Conservation (phyloP, 2,113 vertebrate species). For the Barbus barbus region DNA sequence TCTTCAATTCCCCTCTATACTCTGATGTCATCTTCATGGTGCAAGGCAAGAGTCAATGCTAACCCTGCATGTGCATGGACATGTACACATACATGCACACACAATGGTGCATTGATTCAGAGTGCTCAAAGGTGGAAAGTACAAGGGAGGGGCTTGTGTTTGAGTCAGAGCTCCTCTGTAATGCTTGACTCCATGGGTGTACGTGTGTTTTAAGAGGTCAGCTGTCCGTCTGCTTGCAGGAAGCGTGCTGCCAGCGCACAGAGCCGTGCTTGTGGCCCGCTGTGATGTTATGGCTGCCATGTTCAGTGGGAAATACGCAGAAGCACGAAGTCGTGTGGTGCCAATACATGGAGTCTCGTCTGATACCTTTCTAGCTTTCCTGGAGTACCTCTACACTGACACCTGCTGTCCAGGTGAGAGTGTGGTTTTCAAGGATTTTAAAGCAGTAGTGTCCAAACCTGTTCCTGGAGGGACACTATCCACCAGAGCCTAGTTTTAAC, state of each 20-base stretch:
- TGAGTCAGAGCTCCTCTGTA: background rate
- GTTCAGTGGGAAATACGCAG: slow-evolving; percentile 95
- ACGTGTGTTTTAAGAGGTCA: background rate
- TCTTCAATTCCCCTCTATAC: slow-evolving; percentile 91
- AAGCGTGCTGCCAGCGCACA: slow-evolving; percentile 87
- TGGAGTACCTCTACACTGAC: slow-evolving; percentile 97
- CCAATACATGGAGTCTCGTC: slow-evolving; percentile 94
- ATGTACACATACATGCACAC: background rate
- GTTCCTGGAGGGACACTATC: too few relatives aligned
- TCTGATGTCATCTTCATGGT: slow-evolving; percentile 97
- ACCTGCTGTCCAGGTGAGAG: slow-evolving; percentile 91
- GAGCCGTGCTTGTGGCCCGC: slow-evolving; percentile 90
- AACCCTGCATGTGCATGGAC: background rate
- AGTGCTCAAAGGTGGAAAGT: background rate
- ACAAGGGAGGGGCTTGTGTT: background rate
- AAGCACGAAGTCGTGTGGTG: slow-evolving; percentile 88
- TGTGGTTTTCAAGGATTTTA: background rate
- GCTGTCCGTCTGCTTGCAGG: slow-evolving; percentile 68
- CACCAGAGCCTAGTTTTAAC: too few relatives aligned
- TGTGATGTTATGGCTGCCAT: slow-evolving; percentile 98
- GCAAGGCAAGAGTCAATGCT: slow-evolving; percentile 81
- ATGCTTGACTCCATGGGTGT: background rate
- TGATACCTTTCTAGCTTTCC: slow-evolving; percentile 93
- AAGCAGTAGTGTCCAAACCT: too few relatives aligned
- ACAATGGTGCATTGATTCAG: slow-evolving; percentile 6